phyloP scores from a whole-genome alignment of 2,797 vertebrate species.

The Astyanax mexicanus region DNA sequence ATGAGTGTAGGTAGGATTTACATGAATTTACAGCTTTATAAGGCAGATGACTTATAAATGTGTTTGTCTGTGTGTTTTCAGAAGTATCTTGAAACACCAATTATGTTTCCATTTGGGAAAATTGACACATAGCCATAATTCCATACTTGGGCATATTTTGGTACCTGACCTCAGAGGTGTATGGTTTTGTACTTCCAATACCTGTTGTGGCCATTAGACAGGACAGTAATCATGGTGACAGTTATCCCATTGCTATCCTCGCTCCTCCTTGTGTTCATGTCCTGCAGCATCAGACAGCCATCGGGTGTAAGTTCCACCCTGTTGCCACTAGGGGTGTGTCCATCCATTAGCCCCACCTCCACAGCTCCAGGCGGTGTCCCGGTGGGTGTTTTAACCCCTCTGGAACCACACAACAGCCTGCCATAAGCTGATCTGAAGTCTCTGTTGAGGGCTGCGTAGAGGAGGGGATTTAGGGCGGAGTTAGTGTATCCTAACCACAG shows the following conservation, averaged over 20 bases:
- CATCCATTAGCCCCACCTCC: constrained; percentile 70
- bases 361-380: constrained; percentile 57
- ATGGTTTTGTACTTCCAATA: constrained; percentile 40
- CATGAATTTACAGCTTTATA: no score
- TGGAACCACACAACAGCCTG: constrained; percentile 77
- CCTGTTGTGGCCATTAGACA: constrained; percentile 69
- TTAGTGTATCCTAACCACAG: constrained; percentile 94
- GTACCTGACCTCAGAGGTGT: not conserved
- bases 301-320: constrained; percentile 66
- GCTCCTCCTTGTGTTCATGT: constrained; percentile 66
- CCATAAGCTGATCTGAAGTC: constrained; percentile 91
- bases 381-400: constrained; percentile 14
- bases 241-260: constrained; percentile 61
- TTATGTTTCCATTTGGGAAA: no score
- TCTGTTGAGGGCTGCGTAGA: constrained; percentile 90
- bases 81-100: no score
- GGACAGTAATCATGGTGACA: constrained; percentile 49
- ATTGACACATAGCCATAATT: no score
- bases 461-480: constrained; percentile 92
- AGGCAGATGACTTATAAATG: no score
- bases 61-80: no score
- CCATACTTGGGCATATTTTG: not conserved
- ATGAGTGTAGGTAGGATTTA: no score
- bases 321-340: constrained; percentile 62
- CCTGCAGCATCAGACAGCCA: constrained; percentile 78